Evolutionary conservation across 2,113 vertebrate genomes (phyloP), one percentile per base, ranked within the genome.

Genomic region (Pelobates fuscus): DNA sequence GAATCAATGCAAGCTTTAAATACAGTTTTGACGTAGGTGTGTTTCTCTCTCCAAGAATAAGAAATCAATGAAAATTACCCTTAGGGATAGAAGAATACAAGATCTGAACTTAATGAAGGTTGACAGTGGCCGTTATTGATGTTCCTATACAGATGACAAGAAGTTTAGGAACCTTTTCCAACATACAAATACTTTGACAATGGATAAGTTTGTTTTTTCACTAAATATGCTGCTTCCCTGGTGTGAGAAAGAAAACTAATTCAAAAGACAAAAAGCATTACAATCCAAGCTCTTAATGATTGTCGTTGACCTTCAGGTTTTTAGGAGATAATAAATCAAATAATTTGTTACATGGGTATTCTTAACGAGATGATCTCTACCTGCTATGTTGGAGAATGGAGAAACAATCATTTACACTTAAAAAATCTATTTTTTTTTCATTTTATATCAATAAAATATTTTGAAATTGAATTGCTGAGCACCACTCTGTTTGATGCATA

Each of bases 61-160:
- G 79, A 66, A 74, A 86, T 89, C 86, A 86, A 85, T 82, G 81
- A 72, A 84, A 85, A 83, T 70, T 76, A 72, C 83, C 82, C 83
- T 29, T 70, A 81, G 84, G 88, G 78, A 74, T n/a, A 78, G 21
- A 79, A 81, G 77, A 81, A 78, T 78, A 46, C 70, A 88, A 81
- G 77, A 83, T 73, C 65, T 88, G 82, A 90, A 79, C 55, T 75
- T 88, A 88, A 90, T 85, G 82, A 84, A 84, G 59, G 78, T 74
- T 89, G 84, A 86, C 83, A 89, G 82, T 85, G 84, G 84, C 77
- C 84, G 78, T 86, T 89, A 88, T 86, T 88, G 84, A 88, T 84
- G 84, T 81, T 64, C 77, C 86, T 82, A 85, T 89, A 85, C 70
- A 83, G 78, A 84, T 70, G 82, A 87, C 80, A 86, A 80, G 83